phyloP scores from a whole-genome alignment of 2,113 vertebrate genomes.

The Gavialis gangeticus region DNA sequence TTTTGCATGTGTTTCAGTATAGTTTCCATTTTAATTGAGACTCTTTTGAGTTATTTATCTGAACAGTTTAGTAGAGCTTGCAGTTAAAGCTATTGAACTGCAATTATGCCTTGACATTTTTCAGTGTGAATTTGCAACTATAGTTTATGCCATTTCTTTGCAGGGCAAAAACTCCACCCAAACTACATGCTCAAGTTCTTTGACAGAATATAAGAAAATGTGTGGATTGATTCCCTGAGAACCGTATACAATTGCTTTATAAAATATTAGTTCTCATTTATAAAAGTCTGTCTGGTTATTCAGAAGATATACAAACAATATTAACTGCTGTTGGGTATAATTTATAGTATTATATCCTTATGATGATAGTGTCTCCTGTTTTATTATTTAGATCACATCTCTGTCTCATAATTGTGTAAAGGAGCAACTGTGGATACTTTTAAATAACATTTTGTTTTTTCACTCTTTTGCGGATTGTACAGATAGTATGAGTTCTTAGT shows the following conservation, averaged over 20 bases:
- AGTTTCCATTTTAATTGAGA: constrained; percentile 42
- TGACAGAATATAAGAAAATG: constrained; percentile 25
- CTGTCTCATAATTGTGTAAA: background rate
- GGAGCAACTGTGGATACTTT: background rate
- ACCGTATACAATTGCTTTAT: background rate
- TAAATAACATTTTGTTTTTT: background rate
- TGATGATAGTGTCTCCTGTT: background rate
- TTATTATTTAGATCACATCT: background rate
- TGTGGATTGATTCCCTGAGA: constrained; percentile 1
- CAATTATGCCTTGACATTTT: background rate
- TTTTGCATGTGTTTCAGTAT: constrained; percentile 4
- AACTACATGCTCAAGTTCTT: background rate
- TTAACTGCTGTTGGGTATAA: background rate
- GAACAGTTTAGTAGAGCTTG: constrained; percentile 3
- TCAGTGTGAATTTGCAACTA: background rate
- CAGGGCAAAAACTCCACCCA: background rate
- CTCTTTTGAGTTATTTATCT: constrained; percentile 55
- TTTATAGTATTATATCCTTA: background rate
- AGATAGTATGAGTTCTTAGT: background rate
- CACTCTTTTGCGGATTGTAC: background rate
- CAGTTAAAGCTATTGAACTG: background rate
- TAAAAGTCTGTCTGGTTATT: background rate
- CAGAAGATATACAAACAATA: background rate
- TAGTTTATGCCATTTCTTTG: background rate
- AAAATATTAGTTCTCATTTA: background rate